Evolutionary conservation across 2,888 invertebrate genomes (phyloP), one percentile per base, ranked within the genome.

Genomic region (Drosophila subquinaria): DNA sequence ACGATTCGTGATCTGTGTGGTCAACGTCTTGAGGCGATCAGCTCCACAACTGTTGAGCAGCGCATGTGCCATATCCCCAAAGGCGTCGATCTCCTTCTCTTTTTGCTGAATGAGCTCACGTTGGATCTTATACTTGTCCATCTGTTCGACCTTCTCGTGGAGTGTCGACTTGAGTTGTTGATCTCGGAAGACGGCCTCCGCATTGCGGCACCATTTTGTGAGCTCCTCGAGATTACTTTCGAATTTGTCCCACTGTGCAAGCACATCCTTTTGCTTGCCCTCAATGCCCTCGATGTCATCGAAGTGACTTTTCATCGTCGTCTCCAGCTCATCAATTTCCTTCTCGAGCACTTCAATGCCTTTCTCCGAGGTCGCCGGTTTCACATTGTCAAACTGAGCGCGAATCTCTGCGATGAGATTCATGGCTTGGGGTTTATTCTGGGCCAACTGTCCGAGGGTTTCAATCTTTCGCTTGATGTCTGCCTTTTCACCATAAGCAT

Each of bases 11-110:
- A 98, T 95, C 94, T 98, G 98, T 0, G 97, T 96, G 20, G 98
- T 96, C 59, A 97, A 93, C 6, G 97, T 97, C 89, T 97, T 97
- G 17, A 98, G 95, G 60, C 97, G 95, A 82, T 97, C 97, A 0
- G 97, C 96, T 0, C 96, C 96, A 87, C 97, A 97, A 33, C 95
- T 94, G 90, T 97, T 97, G 1, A 98, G 94, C 60, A 99, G 93
- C 11, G 95, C 95, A 90, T 98, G 97, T n/a, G 97, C 97, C 87
- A 95, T 96, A 92, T 98, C 98, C 23, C 97, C 95, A 90, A 98
- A 98, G 11, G 95, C 94, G 92, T 98, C 98, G 45, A 98, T 95
- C 90, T 96, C 96, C 82, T 95, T 95, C 92, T 98, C 98, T 86
- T 97, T 96, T 11, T 95, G 95, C 55, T 96, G 93, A 53, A 98